These are phyloP conservation scores for Hypomesus transpacificus DNA, from an alignment of 2,113 vertebrate species.

Conservation along the genomic window DNA sequence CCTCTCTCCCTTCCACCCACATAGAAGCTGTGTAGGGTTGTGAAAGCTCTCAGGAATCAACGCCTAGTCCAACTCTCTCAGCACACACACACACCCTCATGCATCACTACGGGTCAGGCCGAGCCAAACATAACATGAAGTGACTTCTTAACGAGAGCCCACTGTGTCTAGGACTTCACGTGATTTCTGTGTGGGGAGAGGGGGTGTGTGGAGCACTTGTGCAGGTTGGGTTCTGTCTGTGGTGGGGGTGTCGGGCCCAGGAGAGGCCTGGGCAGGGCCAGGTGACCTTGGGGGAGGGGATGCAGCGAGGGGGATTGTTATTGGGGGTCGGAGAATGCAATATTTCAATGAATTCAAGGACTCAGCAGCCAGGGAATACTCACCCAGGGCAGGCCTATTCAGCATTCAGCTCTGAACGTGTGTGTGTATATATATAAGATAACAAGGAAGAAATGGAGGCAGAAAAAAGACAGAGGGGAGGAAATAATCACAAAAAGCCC, in stretches of 20 bases:
- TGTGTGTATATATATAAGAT: neutral
- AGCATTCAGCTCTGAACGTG: conserved; percentile 18
- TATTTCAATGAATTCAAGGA: conserved; percentile 42
- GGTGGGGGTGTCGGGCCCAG: conserved; percentile 14
- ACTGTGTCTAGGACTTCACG: too few species aligned
- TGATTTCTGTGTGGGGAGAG: neutral
- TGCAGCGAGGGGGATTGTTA: conserved; percentile 23
- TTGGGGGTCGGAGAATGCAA: conserved; percentile 27
- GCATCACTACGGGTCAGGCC: too few species aligned
- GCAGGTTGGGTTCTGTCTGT: conserved; percentile 2
- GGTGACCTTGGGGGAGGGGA: conserved; percentile 49
- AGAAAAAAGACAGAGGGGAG: neutral
- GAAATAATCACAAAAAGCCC: neutral
- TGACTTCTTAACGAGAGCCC: too few species aligned
- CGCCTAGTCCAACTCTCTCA: too few species aligned
- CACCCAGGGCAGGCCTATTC: conserved; percentile 19
- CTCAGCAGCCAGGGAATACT: conserved; percentile 52
- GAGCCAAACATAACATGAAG: too few species aligned
- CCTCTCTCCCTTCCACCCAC: neutral
- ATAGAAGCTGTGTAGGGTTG: neutral
- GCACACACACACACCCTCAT: too few species aligned
- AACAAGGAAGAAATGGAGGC: conserved; percentile 21
- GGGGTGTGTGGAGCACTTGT: neutral
- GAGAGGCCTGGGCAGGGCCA: conserved; percentile 38
- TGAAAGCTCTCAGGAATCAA: too few species aligned